Conservation (phyloP, 2,113 vertebrate genomes). For the Narcine bancroftii region DNA sequence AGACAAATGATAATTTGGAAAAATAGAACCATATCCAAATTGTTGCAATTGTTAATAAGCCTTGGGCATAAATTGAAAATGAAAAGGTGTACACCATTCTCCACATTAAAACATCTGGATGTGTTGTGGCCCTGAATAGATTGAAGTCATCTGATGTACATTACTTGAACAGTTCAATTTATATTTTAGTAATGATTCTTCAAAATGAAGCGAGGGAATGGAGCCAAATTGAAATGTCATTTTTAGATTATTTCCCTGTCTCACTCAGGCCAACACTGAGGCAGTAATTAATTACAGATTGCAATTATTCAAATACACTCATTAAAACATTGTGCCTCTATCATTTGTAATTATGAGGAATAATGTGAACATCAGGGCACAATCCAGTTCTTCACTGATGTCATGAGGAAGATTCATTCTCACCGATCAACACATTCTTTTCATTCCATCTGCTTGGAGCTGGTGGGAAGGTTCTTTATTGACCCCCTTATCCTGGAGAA, state of each 20-base stretch:
- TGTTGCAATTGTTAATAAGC: slow-evolving; percentile 11
- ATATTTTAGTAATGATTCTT: slow-evolving; percentile 31
- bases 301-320: slow-evolving; percentile 35
- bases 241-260: slow-evolving; percentile 24
- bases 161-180: slow-evolving; percentile 25
- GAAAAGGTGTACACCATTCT: background rate
- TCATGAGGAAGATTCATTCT: slow-evolving; percentile 1
- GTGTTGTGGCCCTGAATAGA: background rate
- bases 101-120: slow-evolving; percentile 29
- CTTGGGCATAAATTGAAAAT: slow-evolving; percentile 14
- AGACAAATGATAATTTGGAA: background rate
- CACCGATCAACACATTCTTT: background rate
- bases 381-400: slow-evolving; percentile 24
- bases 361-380: background rate
- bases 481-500: too few relatives aligned
- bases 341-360: slow-evolving; percentile 36
- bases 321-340: slow-evolving; percentile 34
- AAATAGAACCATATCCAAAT: background rate
- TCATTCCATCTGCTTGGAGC: too few relatives aligned
- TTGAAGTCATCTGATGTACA: slow-evolving; percentile 28
- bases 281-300: slow-evolving; percentile 33
- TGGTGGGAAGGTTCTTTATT: background rate
- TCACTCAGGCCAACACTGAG: slow-evolving; percentile 6
- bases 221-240: slow-evolving; percentile 35
- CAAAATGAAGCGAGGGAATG: background rate